These are phyloP conservation scores for Dicrurus megarhynchus DNA, from an alignment of 2,113 vertebrate genomes.

Conservation along the genomic window DNA sequence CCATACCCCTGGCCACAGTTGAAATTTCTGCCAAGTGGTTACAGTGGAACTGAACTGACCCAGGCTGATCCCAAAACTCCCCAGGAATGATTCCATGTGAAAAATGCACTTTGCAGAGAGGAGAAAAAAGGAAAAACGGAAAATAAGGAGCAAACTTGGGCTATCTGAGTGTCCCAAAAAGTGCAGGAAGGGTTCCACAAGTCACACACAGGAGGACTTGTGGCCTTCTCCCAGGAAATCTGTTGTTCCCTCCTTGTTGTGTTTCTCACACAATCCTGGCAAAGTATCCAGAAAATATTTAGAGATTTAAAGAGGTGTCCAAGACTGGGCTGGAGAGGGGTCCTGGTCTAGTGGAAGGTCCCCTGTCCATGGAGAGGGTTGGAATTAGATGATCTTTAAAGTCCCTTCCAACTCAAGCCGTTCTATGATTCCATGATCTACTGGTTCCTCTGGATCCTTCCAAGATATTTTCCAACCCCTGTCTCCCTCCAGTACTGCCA, in stretches of 20 bases:
- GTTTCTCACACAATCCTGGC: not conserved
- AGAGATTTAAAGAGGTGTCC: not conserved
- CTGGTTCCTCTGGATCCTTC: not conserved
- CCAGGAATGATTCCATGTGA: not conserved
- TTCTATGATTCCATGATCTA: not conserved
- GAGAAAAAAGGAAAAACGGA: accelerated
- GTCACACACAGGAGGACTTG: not conserved
- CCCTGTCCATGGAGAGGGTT: not conserved
- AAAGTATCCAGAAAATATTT: not conserved
- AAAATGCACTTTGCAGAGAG: not conserved
- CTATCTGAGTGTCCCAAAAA: not conserved
- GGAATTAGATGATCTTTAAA: not conserved
- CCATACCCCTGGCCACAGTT: accelerated
- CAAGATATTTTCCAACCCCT: not conserved
- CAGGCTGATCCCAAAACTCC: not conserved
- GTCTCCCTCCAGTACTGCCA: not conserved
- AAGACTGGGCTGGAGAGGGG: accelerated
- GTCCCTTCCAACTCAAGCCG: no score
- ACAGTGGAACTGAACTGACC: not conserved
- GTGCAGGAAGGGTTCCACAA: not conserved
- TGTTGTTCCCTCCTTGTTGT: not conserved
- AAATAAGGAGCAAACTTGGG: not conserved
- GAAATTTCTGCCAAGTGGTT: accelerated
- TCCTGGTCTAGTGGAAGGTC: not conserved
- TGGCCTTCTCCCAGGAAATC: not conserved